Base-by-base conservation (phyloP, 37 sponge, comb jelly and placozoan species). In the Beroe forskalii region DNA sequence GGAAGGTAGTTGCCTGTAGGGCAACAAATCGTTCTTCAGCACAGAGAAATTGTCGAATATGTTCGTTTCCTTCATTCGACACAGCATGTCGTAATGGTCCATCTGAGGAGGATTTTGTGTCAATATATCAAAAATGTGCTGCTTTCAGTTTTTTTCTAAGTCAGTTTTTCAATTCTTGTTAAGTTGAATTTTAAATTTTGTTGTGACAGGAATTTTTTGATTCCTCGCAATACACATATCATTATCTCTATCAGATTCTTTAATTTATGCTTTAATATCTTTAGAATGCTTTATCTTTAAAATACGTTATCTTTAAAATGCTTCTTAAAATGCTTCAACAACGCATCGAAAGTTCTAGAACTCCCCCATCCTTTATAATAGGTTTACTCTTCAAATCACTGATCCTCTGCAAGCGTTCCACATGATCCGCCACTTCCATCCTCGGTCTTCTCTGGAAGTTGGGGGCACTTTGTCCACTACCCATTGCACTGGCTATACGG, bases 351-450 rank as follows among this genome's bases (percentile, higher is more conserved):
- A 80, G 55, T 80, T 80, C 86, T 1, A 44, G 86, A 1, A 44
- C 44, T 9, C 86, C 55, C 1, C 55, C 55, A 44, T 41, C 86
- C 86, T 80, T 80, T 6, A 80, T 41, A 9, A 80, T 25, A 42
- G 86, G 86, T 80, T 43, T 80, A 23, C 37, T 23, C n/a, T 41
- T 80, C 3, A 41, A 24, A 43, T 80, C 86, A 43, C 86, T 80
- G 48, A 80, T 80, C 27, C 86, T 40, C 86, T 80, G 86, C 28
- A 80, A 37, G 4, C 86, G 44, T 25, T 80, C 86, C 86, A 80
- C 35, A 37, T 80, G 86, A 44, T 80, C 86, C 24, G 8, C n/a
- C 25, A 80, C 86, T 48, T 80, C 86, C 30, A 44, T 4, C n/a
- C 35, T 43, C 28, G 86, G 48, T 42, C 86, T 4, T 6, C 86